phyloP scores from a whole-genome alignment of 2,888 invertebrate genomes.

The Meghimatium bilineatum region DNA sequence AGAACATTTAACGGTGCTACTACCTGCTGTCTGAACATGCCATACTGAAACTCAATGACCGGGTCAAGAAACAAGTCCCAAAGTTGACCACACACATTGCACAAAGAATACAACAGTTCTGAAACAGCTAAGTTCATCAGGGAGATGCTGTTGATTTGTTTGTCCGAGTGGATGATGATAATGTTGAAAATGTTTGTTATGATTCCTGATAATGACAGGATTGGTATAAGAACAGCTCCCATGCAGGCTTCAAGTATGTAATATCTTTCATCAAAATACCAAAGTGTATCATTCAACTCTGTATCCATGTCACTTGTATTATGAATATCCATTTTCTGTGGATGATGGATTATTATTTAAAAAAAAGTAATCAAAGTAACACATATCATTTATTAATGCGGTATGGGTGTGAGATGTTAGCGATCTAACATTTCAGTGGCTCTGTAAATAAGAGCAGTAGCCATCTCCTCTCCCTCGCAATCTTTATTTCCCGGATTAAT shows the following conservation, averaged over 20 bases:
- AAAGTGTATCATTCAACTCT: not conserved
- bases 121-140: not conserved
- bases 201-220: not conserved
- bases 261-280: not conserved
- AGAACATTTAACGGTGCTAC: not conserved
- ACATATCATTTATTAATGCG: too few species aligned
- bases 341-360: too few species aligned
- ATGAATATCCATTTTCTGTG: too few species aligned
- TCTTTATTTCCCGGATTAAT: too few species aligned
- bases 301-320: too few species aligned
- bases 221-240: not conserved
- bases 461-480: too few species aligned
- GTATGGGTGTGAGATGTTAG: too few species aligned
- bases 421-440: too few species aligned
- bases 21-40: not conserved
- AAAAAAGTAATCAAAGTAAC: too few species aligned
- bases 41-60: not conserved
- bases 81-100: not conserved
- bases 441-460: too few species aligned
- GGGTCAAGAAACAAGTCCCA: not conserved
- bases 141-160: not conserved
- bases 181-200: not conserved
- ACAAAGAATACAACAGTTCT: not conserved
- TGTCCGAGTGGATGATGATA: not conserved
- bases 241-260: not conserved